Conservation (phyloP, 2,888 invertebrate species). For the Macrophya alboannulata region DNA sequence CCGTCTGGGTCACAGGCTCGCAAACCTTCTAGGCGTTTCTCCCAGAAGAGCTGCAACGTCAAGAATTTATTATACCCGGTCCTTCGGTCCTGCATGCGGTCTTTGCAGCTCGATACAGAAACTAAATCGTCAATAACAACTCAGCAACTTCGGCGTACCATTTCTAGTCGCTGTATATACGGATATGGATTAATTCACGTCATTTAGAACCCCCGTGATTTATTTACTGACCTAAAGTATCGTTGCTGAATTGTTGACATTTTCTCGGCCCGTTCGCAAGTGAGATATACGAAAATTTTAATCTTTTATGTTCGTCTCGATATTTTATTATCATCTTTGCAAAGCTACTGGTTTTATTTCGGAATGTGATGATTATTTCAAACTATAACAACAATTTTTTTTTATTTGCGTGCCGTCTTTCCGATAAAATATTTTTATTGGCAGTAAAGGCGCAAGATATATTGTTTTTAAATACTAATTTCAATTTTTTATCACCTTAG, state of each 20-base stretch:
- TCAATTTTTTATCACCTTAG: neutral
- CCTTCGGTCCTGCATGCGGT: neutral
- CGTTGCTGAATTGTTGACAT: neutral
- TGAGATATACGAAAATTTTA: neutral
- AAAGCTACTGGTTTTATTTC: neutral
- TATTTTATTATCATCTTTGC: neutral
- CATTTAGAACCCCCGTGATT: neutral
- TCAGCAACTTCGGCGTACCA: constrained; percentile 13
- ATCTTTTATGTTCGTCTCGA: neutral
- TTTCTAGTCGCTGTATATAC: neutral
- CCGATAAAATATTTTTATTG: neutral
- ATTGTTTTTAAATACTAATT: constrained; percentile 11
- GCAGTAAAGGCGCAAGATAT: neutral
- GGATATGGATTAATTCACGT: neutral
- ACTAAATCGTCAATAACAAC: constrained; percentile 43
- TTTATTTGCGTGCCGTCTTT: neutral
- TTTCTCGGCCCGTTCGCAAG: neutral
- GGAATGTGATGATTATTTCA: neutral
- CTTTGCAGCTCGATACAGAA: constrained; percentile 20
- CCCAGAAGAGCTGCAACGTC: constrained; percentile 86
- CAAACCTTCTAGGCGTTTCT: constrained; percentile 90
- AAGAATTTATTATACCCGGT: constrained; percentile 33
- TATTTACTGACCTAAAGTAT: neutral
- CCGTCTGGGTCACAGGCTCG: constrained; percentile 95
- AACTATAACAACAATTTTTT: neutral